Percentiles rank a stretch among this genome's conserved stretches.
phyloP scores from a whole-genome alignment of 2,888 invertebrate species.

The Melipona bicolor region DNA sequence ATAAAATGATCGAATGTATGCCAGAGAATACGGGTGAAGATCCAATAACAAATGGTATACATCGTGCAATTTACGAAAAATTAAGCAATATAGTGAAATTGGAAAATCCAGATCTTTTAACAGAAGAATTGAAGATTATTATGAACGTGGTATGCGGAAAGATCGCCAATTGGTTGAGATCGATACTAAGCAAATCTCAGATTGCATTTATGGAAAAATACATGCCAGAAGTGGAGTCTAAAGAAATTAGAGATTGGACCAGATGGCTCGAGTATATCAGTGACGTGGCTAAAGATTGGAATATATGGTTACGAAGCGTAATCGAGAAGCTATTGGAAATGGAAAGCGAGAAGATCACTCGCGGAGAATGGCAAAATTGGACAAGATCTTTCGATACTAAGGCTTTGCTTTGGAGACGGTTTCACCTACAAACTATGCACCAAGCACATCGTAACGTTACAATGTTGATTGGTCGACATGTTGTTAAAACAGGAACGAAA shows the following conservation, averaged over 20 bases:
- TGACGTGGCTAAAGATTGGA: constrained; percentile 72
- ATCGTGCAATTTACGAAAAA: constrained; percentile 77
- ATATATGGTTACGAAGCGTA: constrained; percentile 72
- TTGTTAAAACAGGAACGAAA: constrained; percentile 70
- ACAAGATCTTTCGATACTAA: constrained; percentile 69
- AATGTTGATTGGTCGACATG: constrained; percentile 69
- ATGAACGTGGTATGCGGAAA: constrained; percentile 75
- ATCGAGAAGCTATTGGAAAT: constrained; percentile 68
- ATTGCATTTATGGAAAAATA: constrained; percentile 65
- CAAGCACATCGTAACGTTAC: constrained; percentile 71
- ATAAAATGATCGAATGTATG: constrained; percentile 69
- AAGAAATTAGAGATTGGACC: constrained; percentile 73
- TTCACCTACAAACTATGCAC: constrained; percentile 72
- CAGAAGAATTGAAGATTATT: constrained; percentile 64
- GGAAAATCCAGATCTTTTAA: constrained; percentile 67
- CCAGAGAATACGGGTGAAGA: constrained; percentile 68
- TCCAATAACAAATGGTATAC: constrained; percentile 73
- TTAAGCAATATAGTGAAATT: constrained; percentile 62
- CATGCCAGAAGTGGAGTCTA: constrained; percentile 73
- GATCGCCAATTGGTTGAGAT: constrained; percentile 74
- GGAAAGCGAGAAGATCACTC: constrained; percentile 60
- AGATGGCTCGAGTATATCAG: constrained; percentile 71
- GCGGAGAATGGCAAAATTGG: constrained; percentile 72
- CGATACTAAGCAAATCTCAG: constrained; percentile 68
- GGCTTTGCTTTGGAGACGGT: constrained; percentile 72